A percentile compares a stretch with the other conserved stretches of the same genome.
phyloP scores from a whole-genome alignment of 2,888 invertebrate species.

The Hydriomena furcata region DNA sequence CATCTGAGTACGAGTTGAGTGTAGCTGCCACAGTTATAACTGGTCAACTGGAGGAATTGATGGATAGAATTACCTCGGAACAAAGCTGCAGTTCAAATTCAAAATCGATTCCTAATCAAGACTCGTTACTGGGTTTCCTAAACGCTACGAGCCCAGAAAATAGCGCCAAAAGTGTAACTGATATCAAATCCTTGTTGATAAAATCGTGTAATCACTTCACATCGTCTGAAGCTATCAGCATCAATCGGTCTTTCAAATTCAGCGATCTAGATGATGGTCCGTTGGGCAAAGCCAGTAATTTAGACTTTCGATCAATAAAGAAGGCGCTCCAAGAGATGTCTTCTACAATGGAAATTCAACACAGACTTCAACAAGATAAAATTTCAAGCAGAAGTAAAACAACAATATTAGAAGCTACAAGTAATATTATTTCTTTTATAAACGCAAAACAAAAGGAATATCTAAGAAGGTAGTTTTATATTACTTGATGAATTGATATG shows the following conservation, averaged over 20 bases:
- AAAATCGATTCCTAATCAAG: constrained; percentile 23
- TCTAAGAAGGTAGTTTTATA: background rate
- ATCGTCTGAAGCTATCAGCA: constrained; percentile 22
- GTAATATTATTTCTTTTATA: constrained; percentile 56
- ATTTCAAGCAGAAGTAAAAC: constrained; percentile 1
- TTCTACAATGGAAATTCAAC: background rate
- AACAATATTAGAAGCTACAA: constrained; percentile 44
- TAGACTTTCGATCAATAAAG: constrained; percentile 27
- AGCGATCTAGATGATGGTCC: constrained; percentile 45
- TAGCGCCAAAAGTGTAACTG: constrained; percentile 40
- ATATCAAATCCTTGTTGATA: constrained; percentile 40
- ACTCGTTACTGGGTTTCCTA: constrained; percentile 15
- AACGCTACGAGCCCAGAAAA: constrained; percentile 21
- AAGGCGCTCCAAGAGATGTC: constrained; percentile 8
- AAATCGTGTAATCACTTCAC: constrained; percentile 34
- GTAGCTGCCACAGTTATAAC: constrained; percentile 45
- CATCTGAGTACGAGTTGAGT: constrained; percentile 46
- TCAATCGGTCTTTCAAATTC: constrained; percentile 39
- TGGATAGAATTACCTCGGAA: constrained; percentile 46
- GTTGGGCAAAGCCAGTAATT: constrained; percentile 34
- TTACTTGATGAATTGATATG: too few relatives aligned
- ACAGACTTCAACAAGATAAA: background rate
- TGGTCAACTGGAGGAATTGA: constrained; percentile 48
- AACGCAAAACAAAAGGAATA: constrained; percentile 58
- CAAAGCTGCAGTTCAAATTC: constrained; percentile 24